phyloP scores from a whole-genome alignment of 2,797 vertebrate species.

The Pitangus sulphuratus region DNA sequence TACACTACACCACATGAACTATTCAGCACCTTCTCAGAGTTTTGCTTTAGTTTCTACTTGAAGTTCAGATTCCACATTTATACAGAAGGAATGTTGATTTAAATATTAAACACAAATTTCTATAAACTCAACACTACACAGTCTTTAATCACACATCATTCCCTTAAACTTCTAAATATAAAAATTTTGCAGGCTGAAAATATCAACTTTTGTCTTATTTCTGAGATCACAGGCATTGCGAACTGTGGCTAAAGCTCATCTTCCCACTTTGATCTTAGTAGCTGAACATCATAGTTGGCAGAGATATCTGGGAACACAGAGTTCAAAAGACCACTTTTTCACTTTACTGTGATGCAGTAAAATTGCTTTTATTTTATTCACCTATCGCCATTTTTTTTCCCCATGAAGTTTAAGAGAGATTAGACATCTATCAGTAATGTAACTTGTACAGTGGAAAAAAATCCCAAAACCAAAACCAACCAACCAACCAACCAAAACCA shows the following conservation, averaged over 20 bases:
- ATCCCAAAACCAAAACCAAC: neutral
- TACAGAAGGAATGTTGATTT: neutral
- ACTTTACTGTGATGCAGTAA: neutral
- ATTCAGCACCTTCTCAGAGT: neutral
- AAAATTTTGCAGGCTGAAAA: neutral
- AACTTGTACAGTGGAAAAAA: neutral
- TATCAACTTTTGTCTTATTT: neutral
- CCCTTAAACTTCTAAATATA: neutral
- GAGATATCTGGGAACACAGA: rapidly evolving
- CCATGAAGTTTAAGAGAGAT: neutral
- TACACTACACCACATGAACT: neutral
- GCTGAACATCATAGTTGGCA: neutral
- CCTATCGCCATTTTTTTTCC: neutral
- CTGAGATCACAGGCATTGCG: neutral
- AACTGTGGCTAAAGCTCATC: neutral
- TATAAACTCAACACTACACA: rapidly evolving
- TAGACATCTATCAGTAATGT: neutral
- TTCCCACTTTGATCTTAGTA: neutral
- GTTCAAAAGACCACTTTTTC: neutral
- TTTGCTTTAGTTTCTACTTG: neutral
- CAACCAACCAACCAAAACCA: neutral
- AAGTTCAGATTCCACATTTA: neutral
- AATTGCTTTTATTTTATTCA: neutral
- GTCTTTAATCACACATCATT: neutral
- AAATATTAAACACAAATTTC: neutral